Evolutionary conservation across 2,888 invertebrate genomes (phyloP), one percentile per base, ranked within the genome.

Genomic region (Formica aserva): DNA sequence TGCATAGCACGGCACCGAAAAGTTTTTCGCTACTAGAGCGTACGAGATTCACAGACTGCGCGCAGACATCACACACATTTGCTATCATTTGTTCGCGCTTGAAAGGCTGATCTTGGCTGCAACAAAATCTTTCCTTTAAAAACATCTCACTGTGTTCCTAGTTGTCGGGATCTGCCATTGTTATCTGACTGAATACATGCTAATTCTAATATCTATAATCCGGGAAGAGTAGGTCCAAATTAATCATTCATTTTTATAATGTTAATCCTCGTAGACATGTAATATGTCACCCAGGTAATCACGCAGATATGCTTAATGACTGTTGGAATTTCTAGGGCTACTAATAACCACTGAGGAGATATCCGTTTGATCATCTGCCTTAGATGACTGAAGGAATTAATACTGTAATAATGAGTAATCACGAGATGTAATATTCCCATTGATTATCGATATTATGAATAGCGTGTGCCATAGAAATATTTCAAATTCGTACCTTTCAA

Each of bases 1-100:
- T 72, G 86, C 52, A 52, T n/a, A 52, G 72, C 87, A 83, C 85
- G 83, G 78, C 86, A 63, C 91, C 91, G 88, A 92, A 91, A 92
- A 90, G 83, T 88, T 90, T 84, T 78, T 66, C 45, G 78, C 66
- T 88, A 85, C 85, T 85, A 85, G 82, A 88, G 84, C 82, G 85
- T 86, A 83, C 84, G 86, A 52, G 52, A 88, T 86, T 84, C 87
- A 48, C 82, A 29, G 11, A 22, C 9, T 32, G 78, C 69, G 66
- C n/a, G 29, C 69, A n/a, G 57, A 67, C 45, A 45, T 60, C 67
- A 38, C 65, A 65, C 38, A 65, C 38, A 55, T 35, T 35, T n/a
- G 29, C 18, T 32, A 22, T 22, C 15, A 32, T 45, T 57, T 45
- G 32, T 45, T 32, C 32, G 32, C 45, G 18, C n/a, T 9, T 29